A percentile compares a stretch with the other conserved stretches of the same genome.
Conservation (phyloP, 2,797 vertebrate genomes). For the Heliangelus exortis region DNA sequence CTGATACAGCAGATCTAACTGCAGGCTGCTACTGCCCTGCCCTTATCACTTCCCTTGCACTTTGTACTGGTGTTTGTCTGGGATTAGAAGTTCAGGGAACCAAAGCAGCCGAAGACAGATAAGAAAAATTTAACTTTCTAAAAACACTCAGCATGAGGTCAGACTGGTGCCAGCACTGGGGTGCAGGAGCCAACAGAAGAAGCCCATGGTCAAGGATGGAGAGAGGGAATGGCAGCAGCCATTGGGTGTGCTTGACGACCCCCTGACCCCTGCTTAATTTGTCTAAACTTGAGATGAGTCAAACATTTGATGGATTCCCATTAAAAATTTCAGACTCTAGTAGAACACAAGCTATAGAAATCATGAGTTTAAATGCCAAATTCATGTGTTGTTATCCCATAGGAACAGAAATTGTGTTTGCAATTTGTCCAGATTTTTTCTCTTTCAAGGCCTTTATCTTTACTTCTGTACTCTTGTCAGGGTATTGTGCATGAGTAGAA, state of each 20-base stretch:
- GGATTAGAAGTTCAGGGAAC: constrained; percentile 12
- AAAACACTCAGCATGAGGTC: not conserved
- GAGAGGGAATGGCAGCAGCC: not conserved
- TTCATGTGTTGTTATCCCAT: not conserved
- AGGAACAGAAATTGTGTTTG: not conserved
- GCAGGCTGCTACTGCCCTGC: not conserved
- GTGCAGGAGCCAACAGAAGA: not conserved
- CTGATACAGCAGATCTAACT: not conserved
- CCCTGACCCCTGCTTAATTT: not conserved
- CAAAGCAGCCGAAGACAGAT: constrained; percentile 2
- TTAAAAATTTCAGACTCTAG: not conserved
- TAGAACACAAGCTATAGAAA: not conserved
- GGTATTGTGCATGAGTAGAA: not conserved
- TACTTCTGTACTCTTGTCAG: not conserved
- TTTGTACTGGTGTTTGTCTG: not conserved
- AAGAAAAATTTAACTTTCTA: constrained; percentile 27
- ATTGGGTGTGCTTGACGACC: not conserved
- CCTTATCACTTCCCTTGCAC: constrained; percentile 21
- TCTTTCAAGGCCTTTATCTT: not conserved
- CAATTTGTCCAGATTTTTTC: not conserved
- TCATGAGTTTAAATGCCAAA: not conserved
- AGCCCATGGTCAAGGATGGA: not conserved
- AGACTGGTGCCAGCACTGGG: not conserved
- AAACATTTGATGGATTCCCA: not conserved
- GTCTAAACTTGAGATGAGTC: not conserved